A percentile compares a stretch with the other conserved stretches of the same genome.
Conservation (phyloP, 2,797 vertebrate species). For the Eulemur rubriventer region DNA sequence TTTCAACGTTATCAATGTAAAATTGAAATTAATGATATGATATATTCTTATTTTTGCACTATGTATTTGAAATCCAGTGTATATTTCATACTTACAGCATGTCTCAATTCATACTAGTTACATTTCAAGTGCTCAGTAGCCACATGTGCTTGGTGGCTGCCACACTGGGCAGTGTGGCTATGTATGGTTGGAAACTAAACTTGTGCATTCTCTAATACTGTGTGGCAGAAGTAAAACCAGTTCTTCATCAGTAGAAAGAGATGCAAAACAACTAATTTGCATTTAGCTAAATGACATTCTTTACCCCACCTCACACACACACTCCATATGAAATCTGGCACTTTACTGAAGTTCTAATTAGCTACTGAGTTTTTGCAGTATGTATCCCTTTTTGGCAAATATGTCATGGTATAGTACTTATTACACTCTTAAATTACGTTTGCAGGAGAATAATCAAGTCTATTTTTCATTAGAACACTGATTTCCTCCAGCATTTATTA, state of each 20-base stretch:
- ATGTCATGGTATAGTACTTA: constrained; percentile 47
- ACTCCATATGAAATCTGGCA: constrained; percentile 52
- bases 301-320: constrained; percentile 31
- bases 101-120: background rate
- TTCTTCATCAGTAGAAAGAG: background rate
- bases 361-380: constrained; percentile 60
- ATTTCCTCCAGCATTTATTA: constrained; percentile 60
- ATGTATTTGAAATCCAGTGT: background rate
- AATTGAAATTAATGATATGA: background rate
- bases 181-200: background rate
- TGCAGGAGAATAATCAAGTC: constrained; percentile 72
- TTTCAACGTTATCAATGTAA: background rate
- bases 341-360: constrained; percentile 64
- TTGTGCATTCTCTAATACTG: background rate
- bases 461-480: constrained; percentile 67
- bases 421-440: constrained; percentile 47
- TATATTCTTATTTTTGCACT: background rate
- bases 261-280: constrained; percentile 10
- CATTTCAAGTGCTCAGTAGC: background rate
- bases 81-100: background rate
- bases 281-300: constrained; percentile 48
- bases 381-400: constrained; percentile 54
- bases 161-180: background rate
- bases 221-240: background rate
- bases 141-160: background rate